Evolutionary conservation across 2,113 vertebrate genomes (phyloP), one percentile per base, ranked within the genome.

Genomic region (Bufo gargarizans): DNA sequence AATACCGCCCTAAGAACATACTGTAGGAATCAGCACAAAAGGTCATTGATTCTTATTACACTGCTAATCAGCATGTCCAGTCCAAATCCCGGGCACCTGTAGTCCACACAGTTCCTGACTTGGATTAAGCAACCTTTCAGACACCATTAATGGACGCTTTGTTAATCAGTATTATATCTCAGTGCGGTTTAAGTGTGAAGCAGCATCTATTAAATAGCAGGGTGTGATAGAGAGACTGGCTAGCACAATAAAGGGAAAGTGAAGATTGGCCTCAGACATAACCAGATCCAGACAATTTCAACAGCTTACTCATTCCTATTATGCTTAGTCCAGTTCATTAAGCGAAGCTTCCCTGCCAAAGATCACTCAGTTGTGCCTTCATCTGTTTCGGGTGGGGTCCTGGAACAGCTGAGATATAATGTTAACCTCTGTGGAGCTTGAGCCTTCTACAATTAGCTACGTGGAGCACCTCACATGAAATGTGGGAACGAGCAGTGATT

Each of bases 241-340:
- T 63, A 67, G 72, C 67, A 83, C 76, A 84, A 77, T 82, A 77
- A 89, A 77, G 20, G 58, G 71, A 88, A 89, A 78, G 47, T 84
- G 77, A 78, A 84, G 59, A 20, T 53, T 89, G 82, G 22, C 50
- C 50, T 50, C n/a, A 77, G 72, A 77, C 72, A 78, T 69, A 83
- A 76, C 86, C 19, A 69, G 56, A 88, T 33, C 58, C 81, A 89
- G 87, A 84, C 72, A 67, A 88, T 82, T 74, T 88, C 45, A 77
- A 88, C 63, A 88, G 71, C 80, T 88, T 74, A 84, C 61, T 84
- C 59, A 89, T 58, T 89, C 43, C 59, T 84, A 84, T 89, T 84
- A 47, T 78, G 43, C 76, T 56, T 50, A 55, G 71, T 77, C 80
- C 71, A 83, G 87, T 53, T 74, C 78, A 88, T 87, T 82, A 88